Percentiles rank a stretch among this genome's conserved stretches.
Conservation (phyloP, 2,113 vertebrate genomes). For the Gymnarchus niloticus region DNA sequence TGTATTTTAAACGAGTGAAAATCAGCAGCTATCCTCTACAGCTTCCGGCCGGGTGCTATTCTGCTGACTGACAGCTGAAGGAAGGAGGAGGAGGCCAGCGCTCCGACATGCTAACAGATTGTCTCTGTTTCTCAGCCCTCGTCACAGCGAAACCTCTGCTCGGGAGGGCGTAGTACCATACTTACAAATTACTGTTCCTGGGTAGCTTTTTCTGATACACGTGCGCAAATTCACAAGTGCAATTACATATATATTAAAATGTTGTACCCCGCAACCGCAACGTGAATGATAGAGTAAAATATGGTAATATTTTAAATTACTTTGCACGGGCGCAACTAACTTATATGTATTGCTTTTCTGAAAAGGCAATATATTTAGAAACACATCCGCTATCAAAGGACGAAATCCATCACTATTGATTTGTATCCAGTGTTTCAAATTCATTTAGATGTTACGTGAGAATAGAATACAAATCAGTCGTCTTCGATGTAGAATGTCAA, state of each 20-base stretch:
- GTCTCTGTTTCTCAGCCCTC: slow-evolving; percentile 3
- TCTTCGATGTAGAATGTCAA: not conserved
- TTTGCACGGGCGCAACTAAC: not conserved
- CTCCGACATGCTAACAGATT: slow-evolving; percentile 21
- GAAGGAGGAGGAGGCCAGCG: slow-evolving; percentile 15
- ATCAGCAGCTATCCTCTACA: slow-evolving; percentile 3
- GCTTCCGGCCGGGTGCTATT: slow-evolving; percentile 25
- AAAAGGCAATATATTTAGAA: not conserved
- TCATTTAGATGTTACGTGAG: not conserved
- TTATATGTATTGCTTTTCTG: not conserved
- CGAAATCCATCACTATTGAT: not conserved
- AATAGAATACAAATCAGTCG: not conserved
- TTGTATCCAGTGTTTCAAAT: not conserved
- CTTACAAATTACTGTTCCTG: not conserved
- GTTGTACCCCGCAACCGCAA: not conserved
- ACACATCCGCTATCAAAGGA: not conserved
- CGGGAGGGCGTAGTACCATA: slow-evolving; percentile 12
- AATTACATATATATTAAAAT: not conserved
- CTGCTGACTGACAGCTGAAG: slow-evolving; percentile 24
- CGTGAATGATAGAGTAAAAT: not conserved
- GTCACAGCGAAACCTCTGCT: not conserved
- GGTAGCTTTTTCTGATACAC: not conserved
- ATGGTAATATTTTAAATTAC: not conserved
- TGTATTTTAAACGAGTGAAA: slow-evolving; percentile 11
- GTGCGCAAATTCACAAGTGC: not conserved